Base-by-base conservation (phyloP, 2,797 vertebrate species). In the Danionella dracula region DNA sequence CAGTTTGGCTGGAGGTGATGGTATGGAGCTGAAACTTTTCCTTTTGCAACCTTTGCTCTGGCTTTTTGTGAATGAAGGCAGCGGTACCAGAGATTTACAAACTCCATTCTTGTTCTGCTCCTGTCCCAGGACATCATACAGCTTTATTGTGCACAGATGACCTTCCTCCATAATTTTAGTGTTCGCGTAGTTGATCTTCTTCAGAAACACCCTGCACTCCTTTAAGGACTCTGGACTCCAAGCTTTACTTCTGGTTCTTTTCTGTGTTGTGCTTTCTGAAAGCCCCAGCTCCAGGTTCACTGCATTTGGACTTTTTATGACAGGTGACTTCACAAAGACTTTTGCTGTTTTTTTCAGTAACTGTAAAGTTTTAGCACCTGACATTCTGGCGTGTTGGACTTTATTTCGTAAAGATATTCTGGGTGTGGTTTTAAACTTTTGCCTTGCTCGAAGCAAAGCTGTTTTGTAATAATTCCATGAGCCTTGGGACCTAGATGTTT, bases 151-250 rank as follows among this genome's bases (percentile, higher is more conserved):
- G 57, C 87, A 88, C 57, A 85, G 85, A 78, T 88, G 80, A 76
- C 77, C 83, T 71, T 87, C 87, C 68, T 89, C 81, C 58, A 71
- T 83, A 5, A 74, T 42, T 7, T 85, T 87, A 76, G 81, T 90
- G 80, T 93, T 90, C 61, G 92, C 85, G 64, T 90, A 92, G 81
- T 92, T 93, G 75, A 97, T 91, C 84, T 97, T 98, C 78, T 90
- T 94, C 77, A 98, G 83, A 88, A 96, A 98, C 84, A 98, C 95
- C 45, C 93, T 90, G 78, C 95, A 98, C 71, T 97, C 93, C 84
- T 93, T 96, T 77, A 98, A 88, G 11, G 83, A 88, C 85, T 92
- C 91, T 59, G 91, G 82, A 82, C 85, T 94, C 92, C 92, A 95
- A 35, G 85, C 79, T 79, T 90, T 87, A 5, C 83, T 88, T 76